These are phyloP conservation scores for Cygnus olor DNA, from an alignment of 2,797 vertebrate genomes.

Conservation along the genomic window DNA sequence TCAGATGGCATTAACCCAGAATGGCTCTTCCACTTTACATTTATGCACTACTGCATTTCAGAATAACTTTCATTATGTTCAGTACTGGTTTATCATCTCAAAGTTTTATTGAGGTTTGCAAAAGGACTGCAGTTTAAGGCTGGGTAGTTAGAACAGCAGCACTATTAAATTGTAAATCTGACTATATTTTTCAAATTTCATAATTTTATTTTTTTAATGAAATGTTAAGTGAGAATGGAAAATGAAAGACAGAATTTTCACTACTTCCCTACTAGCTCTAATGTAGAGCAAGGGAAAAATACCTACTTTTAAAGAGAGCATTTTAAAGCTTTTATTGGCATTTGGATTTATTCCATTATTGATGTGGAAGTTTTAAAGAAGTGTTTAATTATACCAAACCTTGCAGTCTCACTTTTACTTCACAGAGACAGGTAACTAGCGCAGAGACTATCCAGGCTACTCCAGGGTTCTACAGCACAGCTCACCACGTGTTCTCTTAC, in stretches of 20 bases:
- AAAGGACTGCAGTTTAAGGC: not conserved
- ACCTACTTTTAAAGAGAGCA: not conserved
- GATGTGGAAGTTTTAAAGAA: not conserved
- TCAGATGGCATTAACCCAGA: not conserved
- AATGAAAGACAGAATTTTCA: not conserved
- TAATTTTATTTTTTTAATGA: constrained; percentile 33
- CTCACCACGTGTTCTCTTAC: not conserved
- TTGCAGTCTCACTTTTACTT: not conserved
- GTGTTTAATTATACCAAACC: not conserved
- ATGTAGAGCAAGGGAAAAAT: not conserved
- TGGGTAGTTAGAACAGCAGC: not conserved
- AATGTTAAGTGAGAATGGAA: constrained; percentile 21
- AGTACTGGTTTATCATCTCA: constrained; percentile 12
- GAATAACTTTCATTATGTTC: not conserved
- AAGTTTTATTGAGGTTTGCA: not conserved
- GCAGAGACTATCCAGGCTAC: not conserved
- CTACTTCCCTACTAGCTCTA: not conserved
- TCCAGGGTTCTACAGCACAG: not conserved
- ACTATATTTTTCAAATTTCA: constrained; percentile 27
- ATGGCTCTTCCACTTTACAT: constrained; percentile 16
- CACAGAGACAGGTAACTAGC: not conserved
- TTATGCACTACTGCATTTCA: constrained; percentile 21
- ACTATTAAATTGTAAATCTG: not conserved
- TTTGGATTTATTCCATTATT: not conserved
- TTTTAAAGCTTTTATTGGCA: constrained; percentile 8